Base-by-base conservation (phyloP, 2,888 invertebrate species). In the Heteropelma amictum region DNA sequence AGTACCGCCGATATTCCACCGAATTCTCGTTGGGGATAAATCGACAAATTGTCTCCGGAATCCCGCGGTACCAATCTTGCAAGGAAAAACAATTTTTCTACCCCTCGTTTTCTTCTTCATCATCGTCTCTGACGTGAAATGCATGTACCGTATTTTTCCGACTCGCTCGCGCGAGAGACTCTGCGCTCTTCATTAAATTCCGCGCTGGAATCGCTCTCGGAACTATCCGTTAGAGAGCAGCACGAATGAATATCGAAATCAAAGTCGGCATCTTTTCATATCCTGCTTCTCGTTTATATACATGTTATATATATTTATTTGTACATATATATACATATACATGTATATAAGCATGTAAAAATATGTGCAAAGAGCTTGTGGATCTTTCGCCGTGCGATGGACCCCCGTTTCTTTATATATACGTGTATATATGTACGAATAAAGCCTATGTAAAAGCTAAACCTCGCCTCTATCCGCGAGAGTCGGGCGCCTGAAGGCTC, bases 251-350 rank as follows among this genome's bases (percentile, higher is more conserved):
- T 72, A 68, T 72, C 69, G 77, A 78, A 79, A 79, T 79, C 79
- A 78, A 75, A 72, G 77, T 73, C 78, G 78, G 79, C 79, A 78
- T 79, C 79, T 79, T 61, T 67, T 53, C 71, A 47, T 65, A 64
- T 64, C 64, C 70, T 51, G 76, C 69, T 72, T 47, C 60, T 72
- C 47, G 38, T 63, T 72, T 58, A 7, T 64, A 56, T 28, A n/a
- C n/a, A n/a, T n/a, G n/a, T n/a, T 5, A 14, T 14, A 38, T 4
- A 38, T 1, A 38, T 5, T 8, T 19, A 30, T 8, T 38, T 38
- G 33, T 12, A 21, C 30, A 51, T 51, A 51, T 35, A 63, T 17
- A 40, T 51, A 53, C 5, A 40, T 61, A 10, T 14, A n/a, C 60
- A 35, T 51, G 19, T 69, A 38, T 26, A 26, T 33, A 47, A 12